Percentiles rank a stretch among this genome's conserved stretches.
Conservation (phyloP, 2,888 invertebrate genomes). For the Microplitis deprimator region DNA sequence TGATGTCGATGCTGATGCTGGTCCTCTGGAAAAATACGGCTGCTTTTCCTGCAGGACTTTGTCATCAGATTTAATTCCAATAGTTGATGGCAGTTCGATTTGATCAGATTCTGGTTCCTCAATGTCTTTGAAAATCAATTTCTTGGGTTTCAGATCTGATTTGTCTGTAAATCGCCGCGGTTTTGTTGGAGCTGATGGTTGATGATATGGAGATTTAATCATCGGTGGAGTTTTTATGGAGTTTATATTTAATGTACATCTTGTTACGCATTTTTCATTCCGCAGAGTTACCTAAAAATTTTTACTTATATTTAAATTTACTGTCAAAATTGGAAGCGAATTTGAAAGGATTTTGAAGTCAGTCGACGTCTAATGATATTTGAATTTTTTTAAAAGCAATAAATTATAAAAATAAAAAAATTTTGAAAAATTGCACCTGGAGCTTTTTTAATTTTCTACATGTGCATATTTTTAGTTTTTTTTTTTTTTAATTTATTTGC, state of each 20-base stretch:
- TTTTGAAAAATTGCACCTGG: too few species aligned
- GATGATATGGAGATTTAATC: constrained; percentile 23
- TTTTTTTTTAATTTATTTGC: too few species aligned
- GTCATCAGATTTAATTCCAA: neutral
- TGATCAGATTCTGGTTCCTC: constrained; percentile 47
- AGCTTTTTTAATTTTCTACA: too few species aligned
- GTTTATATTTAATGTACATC: constrained; percentile 14
- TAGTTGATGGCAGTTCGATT: constrained; percentile 10
- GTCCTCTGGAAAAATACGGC: neutral
- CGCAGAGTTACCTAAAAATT: neutral
- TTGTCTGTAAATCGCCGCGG: constrained; percentile 48
- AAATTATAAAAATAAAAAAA: too few species aligned
- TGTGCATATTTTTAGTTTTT: too few species aligned
- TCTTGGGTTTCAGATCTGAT: constrained; percentile 55
- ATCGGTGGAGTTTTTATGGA: constrained; percentile 31
- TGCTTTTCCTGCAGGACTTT: neutral
- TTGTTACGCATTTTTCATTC: constrained; percentile 21
- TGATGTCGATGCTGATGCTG: neutral
- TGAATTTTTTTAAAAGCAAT: too few species aligned
- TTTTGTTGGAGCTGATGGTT: constrained; percentile 56
- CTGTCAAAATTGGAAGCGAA: too few species aligned
- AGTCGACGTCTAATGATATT: too few species aligned
- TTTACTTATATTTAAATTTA: too few species aligned
- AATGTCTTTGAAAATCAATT: constrained; percentile 51
- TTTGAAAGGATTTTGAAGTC: too few species aligned